A percentile compares a stretch with the other conserved stretches of the same genome.
Conservation (phyloP, 2,797 vertebrate species). For the Muraenolepis orangiensis region DNA sequence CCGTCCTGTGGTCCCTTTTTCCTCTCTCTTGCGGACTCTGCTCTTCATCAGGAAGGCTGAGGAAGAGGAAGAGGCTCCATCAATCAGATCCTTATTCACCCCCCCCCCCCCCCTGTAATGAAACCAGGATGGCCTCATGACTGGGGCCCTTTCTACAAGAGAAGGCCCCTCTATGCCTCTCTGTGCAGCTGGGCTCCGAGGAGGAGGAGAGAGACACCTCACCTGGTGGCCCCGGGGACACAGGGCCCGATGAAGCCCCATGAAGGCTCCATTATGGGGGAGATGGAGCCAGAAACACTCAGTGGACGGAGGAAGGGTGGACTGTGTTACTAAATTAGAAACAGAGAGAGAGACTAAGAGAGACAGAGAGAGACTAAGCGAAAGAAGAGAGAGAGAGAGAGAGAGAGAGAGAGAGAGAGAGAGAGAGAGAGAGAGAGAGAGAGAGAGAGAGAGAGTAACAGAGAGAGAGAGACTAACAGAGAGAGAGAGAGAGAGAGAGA, state of each 20-base stretch:
- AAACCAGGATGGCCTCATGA: conserved; percentile 49
- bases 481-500: not conserved
- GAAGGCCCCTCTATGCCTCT: too few species aligned
- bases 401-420: conserved; percentile 19
- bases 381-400: not conserved
- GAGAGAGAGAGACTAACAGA: not conserved
- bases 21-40: conserved; percentile 16
- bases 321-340: conserved; percentile 12
- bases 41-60: conserved; percentile 55
- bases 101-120: too few species aligned
- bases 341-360: not conserved
- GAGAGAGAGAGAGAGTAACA: not conserved
- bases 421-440: not conserved
- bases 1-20: conserved; percentile 31
- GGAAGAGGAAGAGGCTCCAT: conserved; percentile 64
- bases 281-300: conserved; percentile 20
- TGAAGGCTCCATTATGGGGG: conserved; percentile 43
- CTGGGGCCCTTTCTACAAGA: conserved; percentile 20
- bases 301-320: conserved; percentile 26
- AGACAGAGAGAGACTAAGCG: not conserved
- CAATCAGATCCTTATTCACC: conserved; percentile 62
- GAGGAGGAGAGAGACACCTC: conserved; percentile 54
- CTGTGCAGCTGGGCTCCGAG: conserved; percentile 60
- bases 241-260: conserved; percentile 46
- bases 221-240: conserved; percentile 35